Evolutionary conservation across 2,113 vertebrate genomes (phyloP).

Genomic region (Ariopsis seemanni): DNA sequence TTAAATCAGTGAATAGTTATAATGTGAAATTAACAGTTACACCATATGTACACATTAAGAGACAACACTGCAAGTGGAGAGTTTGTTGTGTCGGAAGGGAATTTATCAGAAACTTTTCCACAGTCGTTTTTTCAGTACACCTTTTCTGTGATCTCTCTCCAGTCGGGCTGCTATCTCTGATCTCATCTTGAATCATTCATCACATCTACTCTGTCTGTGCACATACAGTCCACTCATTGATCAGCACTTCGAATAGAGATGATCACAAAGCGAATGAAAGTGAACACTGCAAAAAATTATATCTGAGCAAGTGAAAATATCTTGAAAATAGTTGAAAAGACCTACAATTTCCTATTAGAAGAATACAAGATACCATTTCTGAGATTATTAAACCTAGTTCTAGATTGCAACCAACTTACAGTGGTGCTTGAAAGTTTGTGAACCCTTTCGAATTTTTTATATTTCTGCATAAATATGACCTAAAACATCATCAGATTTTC

Average conservation of each 20-base stretch:
- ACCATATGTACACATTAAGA: background rate
- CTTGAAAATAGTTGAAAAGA: too few relatives aligned
- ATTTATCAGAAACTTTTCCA: slow-evolving; percentile 15
- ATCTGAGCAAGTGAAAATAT: background rate
- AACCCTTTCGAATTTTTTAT: too few relatives aligned
- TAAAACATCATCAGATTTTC: too few relatives aligned
- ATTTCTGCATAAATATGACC: background rate
- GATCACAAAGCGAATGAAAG: background rate
- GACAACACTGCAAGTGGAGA: background rate
- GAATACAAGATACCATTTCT: too few relatives aligned
- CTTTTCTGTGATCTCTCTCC: background rate
- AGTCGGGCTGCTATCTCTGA: background rate
- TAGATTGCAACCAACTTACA: too few relatives aligned
- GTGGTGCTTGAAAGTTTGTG: too few relatives aligned
- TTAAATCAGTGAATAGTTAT: background rate
- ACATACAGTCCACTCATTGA: slow-evolving; percentile 14
- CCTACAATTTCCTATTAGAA: too few relatives aligned
- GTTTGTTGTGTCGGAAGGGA: background rate
- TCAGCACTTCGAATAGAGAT: background rate
- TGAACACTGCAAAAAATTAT: too few relatives aligned
- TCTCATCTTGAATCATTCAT: slow-evolving; percentile 7
- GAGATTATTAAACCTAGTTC: too few relatives aligned
- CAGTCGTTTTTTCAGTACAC: background rate
- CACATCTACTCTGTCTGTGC: background rate
- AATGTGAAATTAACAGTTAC: slow-evolving; percentile 13